These are phyloP conservation scores for Melanotaenia maccullochi DNA, from an alignment of 2,797 vertebrate genomes.

Conservation along the genomic window DNA sequence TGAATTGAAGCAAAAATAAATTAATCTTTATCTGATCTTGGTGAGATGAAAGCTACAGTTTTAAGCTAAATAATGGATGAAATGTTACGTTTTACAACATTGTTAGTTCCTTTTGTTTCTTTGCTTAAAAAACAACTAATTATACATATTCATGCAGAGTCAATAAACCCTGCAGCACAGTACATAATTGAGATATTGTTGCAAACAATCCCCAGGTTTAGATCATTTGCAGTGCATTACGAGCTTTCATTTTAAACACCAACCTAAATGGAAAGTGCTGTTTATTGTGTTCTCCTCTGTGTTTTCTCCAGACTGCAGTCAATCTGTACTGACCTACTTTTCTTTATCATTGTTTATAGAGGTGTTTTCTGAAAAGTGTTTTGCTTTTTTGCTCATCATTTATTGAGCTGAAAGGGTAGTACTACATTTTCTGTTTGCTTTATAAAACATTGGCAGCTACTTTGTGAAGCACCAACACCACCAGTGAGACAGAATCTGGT, in stretches of 20 bases:
- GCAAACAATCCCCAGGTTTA: constrained; percentile 3
- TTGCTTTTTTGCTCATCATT: constrained; percentile 28
- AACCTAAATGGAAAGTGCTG: constrained; percentile 5
- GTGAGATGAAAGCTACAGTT: constrained; percentile 1
- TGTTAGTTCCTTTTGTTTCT: not conserved
- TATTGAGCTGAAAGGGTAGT: constrained; percentile 24
- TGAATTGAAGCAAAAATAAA: not conserved
- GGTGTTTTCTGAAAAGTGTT: constrained; percentile 11
- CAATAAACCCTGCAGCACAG: not conserved
- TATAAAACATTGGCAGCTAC: not conserved
- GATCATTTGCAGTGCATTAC: constrained; percentile 1
- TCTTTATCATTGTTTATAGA: constrained; percentile 23
- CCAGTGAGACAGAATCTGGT: constrained; percentile 2
- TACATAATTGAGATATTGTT: constrained; percentile 1
- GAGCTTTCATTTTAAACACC: constrained; percentile 7
- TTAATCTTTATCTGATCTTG: not conserved
- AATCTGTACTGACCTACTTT: constrained; percentile 36
- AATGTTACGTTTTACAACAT: not conserved
- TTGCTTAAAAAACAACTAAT: not conserved
- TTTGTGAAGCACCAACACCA: not conserved
- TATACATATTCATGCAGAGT: not conserved
- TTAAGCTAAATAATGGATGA: not conserved
- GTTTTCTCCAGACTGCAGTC: constrained; percentile 16
- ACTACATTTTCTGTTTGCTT: constrained; percentile 2
- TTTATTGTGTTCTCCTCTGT: constrained; percentile 18